These are phyloP conservation scores for Thaumatotibia leucotreta DNA, from an alignment of 1,140 invertebrate genomes.

Conservation along the genomic window DNA sequence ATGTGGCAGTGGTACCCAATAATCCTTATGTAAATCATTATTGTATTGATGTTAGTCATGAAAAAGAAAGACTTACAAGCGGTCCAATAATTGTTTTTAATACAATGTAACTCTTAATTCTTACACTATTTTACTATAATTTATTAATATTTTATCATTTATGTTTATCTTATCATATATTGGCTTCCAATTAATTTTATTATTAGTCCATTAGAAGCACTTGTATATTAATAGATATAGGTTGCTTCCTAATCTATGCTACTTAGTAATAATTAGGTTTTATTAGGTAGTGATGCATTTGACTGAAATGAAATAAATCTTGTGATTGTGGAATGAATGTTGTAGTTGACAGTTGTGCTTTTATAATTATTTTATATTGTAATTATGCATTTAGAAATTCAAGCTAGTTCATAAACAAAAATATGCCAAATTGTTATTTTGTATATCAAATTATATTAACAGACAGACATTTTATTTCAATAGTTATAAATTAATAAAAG, in stretches of 20 bases:
- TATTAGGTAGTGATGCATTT: conserved; percentile 57
- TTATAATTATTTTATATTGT: conserved; percentile 57
- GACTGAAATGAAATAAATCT: conserved; percentile 60
- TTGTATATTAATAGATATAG: conserved; percentile 41
- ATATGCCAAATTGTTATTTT: conserved; percentile 73
- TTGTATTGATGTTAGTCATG: conserved; percentile 7
- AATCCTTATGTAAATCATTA: not conserved
- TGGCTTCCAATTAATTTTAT: conserved; percentile 52
- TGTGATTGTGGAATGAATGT: conserved; percentile 70
- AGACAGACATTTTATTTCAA: conserved; percentile 27
- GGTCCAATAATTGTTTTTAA: conserved; percentile 61
- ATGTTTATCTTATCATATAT: conserved; percentile 28
- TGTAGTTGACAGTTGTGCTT: conserved; percentile 53
- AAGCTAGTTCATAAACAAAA: conserved; percentile 63
- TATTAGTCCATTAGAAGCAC: conserved; percentile 48
- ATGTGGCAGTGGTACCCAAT: not conserved
- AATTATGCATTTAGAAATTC: conserved; percentile 68
- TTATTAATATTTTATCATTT: conserved; percentile 33
- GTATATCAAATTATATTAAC: conserved; percentile 49
- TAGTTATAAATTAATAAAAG: conserved; percentile 26
- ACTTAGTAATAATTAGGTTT: conserved; percentile 54
- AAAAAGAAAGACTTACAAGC: conserved; percentile 65
- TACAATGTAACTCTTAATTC: conserved; percentile 12
- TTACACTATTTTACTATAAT: conserved; percentile 26
- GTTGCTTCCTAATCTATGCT: conserved; percentile 64